Conservation (phyloP, 2,797 vertebrate species). For the Danionella dracula region DNA sequence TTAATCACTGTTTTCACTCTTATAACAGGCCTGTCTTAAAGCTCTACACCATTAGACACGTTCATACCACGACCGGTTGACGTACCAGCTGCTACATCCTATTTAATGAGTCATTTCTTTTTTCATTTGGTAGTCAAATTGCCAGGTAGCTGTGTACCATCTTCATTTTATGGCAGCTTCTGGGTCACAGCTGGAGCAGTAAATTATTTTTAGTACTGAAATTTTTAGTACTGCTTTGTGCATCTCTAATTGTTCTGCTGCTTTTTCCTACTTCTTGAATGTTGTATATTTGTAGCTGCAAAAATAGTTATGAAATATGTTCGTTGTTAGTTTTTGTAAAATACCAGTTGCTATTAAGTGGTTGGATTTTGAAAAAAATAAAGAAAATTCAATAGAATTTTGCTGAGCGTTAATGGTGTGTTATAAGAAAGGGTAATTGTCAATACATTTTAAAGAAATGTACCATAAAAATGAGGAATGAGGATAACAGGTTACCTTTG, state of each 20-base stretch:
- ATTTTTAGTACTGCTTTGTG: slow-evolving; percentile 3
- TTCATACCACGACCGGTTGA: slow-evolving; percentile 16
- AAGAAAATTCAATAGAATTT: too few relatives aligned
- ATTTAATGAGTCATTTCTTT: slow-evolving; percentile 26
- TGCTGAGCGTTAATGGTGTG: too few relatives aligned
- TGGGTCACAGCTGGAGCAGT: slow-evolving; percentile 13
- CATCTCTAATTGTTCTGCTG: slow-evolving; percentile 32
- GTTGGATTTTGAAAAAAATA: too few relatives aligned
- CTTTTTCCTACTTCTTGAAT: neutral
- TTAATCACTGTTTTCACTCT: neutral
- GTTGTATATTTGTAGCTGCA: neutral
- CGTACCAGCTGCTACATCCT: slow-evolving; percentile 31
- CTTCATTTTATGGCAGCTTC: neutral
- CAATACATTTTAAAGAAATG: too few relatives aligned
- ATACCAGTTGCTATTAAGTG: too few relatives aligned
- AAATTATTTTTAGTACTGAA: slow-evolving; percentile 22
- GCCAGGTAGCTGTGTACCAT: slow-evolving; percentile 9
- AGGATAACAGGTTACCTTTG: too few relatives aligned
- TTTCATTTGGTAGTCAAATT: slow-evolving; percentile 26
- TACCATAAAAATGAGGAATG: too few relatives aligned
- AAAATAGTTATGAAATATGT: too few relatives aligned
- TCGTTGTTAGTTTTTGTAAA: too few relatives aligned
- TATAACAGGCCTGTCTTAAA: slow-evolving; percentile 5
- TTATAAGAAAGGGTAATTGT: too few relatives aligned
- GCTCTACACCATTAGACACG: slow-evolving; percentile 3